Conservation (phyloP, 2,113 vertebrate genomes). For the Onychostruthus taczanowskii region DNA sequence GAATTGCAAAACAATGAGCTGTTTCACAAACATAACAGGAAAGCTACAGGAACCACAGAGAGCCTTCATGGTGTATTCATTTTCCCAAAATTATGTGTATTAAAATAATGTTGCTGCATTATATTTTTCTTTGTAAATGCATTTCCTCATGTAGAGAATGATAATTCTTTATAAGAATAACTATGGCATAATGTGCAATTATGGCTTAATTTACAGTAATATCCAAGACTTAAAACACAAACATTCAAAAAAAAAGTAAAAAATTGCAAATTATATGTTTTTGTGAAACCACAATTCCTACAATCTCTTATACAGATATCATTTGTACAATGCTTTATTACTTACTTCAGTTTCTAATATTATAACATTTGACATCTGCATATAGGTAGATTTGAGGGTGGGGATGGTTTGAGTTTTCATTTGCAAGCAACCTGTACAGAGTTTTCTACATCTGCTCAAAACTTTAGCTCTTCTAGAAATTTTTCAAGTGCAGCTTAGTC, state of each 20-base stretch:
- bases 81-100: not conserved
- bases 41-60: not conserved
- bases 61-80: not conserved
- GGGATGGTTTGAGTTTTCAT: not conserved
- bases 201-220: not conserved
- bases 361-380: not conserved
- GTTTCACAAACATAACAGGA: not conserved
- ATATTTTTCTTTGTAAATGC: not conserved
- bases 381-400: not conserved
- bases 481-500: not conserved
- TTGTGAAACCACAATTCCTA: not conserved
- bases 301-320: not conserved
- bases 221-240: not conserved
- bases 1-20: not conserved
- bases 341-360: not conserved
- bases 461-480: not conserved
- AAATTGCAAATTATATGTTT: not conserved
- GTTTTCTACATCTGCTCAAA: not conserved
- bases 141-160: not conserved
- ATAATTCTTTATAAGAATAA: not conserved
- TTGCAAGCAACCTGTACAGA: not conserved
- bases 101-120: not conserved
- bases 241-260: not conserved
- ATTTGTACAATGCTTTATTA: not conserved
- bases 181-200: not conserved